phyloP scores from a whole-genome alignment of 2,888 invertebrate genomes.

The Nezara viridula region DNA sequence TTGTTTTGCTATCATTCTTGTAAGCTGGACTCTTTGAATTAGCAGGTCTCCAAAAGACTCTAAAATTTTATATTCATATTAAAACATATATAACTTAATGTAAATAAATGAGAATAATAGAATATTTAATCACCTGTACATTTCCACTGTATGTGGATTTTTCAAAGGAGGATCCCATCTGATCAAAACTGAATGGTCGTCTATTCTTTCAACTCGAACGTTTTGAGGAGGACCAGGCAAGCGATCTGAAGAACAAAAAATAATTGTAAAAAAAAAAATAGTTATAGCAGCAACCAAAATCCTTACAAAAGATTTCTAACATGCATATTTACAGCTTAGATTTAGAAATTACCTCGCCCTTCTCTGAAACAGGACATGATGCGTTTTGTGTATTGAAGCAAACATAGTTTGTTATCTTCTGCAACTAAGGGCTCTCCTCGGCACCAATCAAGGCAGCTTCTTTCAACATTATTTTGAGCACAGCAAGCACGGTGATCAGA shows the following conservation, averaged over 20 bases:
- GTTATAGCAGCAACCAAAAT: neutral
- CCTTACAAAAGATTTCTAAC: conserved; percentile 35
- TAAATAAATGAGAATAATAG: neutral
- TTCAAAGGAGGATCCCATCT: conserved; percentile 86
- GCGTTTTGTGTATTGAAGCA: conserved; percentile 79
- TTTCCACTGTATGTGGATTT: conserved; percentile 85
- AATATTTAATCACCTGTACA: conserved; percentile 73
- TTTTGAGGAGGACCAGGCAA: conserved; percentile 86
- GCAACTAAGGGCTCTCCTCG: conserved; percentile 79
- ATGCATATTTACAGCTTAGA: conserved; percentile 53
- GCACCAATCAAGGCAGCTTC: conserved; percentile 87
- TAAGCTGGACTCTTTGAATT: conserved; percentile 74
- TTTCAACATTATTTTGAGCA: conserved; percentile 83
- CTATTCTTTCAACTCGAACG: conserved; percentile 73
- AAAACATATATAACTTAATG: neutral
- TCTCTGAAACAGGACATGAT: conserved; percentile 88
- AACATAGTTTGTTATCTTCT: conserved; percentile 77
- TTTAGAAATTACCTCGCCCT: conserved; percentile 72
- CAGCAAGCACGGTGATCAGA: conserved; percentile 88
- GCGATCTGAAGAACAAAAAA: conserved; percentile 70
- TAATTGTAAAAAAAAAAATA: neutral
- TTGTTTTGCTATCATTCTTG: conserved; percentile 81
- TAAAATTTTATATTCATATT: conserved; percentile 63
- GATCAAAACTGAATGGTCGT: conserved; percentile 75
- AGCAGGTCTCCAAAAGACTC: conserved; percentile 84